phyloP scores from a whole-genome alignment of 2,888 invertebrate genomes.

The Lordiphosa fenestrarum region DNA sequence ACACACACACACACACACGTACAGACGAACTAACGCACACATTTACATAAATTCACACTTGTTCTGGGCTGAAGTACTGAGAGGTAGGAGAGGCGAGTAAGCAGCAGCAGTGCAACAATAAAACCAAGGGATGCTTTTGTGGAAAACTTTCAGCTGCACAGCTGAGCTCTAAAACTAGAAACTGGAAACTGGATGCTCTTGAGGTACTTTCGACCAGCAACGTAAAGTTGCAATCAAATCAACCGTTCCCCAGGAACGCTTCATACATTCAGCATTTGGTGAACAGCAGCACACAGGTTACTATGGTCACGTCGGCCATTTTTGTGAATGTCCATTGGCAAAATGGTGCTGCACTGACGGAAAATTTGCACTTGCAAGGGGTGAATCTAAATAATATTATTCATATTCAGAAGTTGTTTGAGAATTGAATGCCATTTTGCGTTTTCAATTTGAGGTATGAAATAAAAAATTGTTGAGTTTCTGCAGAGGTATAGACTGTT shows the following conservation, averaged over 20 bases:
- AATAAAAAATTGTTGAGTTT: too few species aligned
- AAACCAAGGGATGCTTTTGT: constrained; percentile 57
- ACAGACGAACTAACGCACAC: not conserved
- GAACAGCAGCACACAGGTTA: constrained; percentile 38
- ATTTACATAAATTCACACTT: constrained; percentile 54
- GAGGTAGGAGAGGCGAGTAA: not conserved
- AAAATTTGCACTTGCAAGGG: not conserved
- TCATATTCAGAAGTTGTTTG: too few species aligned
- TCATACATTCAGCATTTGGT: not conserved
- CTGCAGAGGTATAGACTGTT: too few species aligned
- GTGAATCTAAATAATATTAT: too few species aligned
- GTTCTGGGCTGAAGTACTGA: constrained; percentile 3
- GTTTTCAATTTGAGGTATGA: constrained; percentile 7
- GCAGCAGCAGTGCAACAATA: constrained; percentile 31
- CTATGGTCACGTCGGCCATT: constrained; percentile 64
- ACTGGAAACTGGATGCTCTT: constrained; percentile 27
- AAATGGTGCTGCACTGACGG: constrained; percentile 7
- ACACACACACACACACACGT: not conserved
- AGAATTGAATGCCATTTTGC: constrained; percentile 1
- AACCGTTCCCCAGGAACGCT: constrained; percentile 66
- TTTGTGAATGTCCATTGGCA: constrained; percentile 33
- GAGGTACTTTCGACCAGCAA: constrained; percentile 15
- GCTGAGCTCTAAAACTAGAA: constrained; percentile 43
- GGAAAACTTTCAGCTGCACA: constrained; percentile 57
- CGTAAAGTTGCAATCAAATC: constrained; percentile 63